Evolutionary conservation across 2,888 invertebrate species (phyloP).

Genomic region (Phasia obesa): DNA sequence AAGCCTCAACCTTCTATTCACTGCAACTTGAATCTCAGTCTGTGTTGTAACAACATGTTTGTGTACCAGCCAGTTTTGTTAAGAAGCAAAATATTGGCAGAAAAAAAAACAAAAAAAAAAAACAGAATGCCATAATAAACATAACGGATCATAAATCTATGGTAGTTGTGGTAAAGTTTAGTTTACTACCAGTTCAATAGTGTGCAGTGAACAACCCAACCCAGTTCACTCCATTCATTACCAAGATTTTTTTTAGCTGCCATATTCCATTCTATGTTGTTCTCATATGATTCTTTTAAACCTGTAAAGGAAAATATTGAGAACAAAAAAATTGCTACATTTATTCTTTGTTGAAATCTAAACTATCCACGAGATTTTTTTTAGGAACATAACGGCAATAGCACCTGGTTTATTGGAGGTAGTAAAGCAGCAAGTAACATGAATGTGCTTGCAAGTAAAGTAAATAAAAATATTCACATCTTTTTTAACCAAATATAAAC

Average conservation of each 20-base stretch:
- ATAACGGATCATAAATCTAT: slow-evolving; percentile 71
- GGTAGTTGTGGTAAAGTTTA: slow-evolving; percentile 31
- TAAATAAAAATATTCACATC: slow-evolving; percentile 11
- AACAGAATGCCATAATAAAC: slow-evolving; percentile 65
- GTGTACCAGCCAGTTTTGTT: slow-evolving; percentile 37
- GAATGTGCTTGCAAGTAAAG: not conserved
- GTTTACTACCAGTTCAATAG: slow-evolving; percentile 47
- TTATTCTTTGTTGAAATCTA: slow-evolving; percentile 20
- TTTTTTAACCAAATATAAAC: slow-evolving; percentile 24
- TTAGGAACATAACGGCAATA: slow-evolving; percentile 65
- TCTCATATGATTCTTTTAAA: not conserved
- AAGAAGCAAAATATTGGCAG: slow-evolving; percentile 23
- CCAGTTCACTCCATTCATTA: slow-evolving; percentile 36
- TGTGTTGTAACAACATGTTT: slow-evolving; percentile 5
- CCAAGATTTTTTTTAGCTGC: slow-evolving; percentile 8
- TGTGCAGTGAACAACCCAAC: slow-evolving; percentile 46
- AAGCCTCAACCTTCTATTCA: slow-evolving; percentile 11
- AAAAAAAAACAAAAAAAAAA: slow-evolving; percentile 14
- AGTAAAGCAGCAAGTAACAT: slow-evolving; percentile 40
- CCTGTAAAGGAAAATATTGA: not conserved
- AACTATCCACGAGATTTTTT: slow-evolving; percentile 28
- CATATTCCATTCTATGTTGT: slow-evolving; percentile 27
- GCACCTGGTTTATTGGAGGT: slow-evolving; percentile 65
- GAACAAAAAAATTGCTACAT: not conserved
- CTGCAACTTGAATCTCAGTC: not conserved